These are phyloP conservation scores for Pycnonotus jocosus DNA, from an alignment of 2,113 vertebrate genomes.

Conservation along the genomic window DNA sequence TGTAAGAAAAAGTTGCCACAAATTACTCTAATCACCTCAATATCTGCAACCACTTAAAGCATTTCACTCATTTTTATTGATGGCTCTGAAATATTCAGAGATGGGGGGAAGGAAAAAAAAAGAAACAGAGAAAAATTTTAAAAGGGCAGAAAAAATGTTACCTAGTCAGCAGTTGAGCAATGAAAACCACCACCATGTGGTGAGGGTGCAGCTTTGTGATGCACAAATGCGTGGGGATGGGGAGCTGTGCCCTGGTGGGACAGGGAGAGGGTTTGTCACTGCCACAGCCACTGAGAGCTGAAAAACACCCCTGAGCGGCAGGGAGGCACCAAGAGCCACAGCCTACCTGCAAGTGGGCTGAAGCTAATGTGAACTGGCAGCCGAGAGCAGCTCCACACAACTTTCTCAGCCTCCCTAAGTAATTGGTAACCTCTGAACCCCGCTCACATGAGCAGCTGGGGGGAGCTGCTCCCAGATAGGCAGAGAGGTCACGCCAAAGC, in stretches of 20 bases:
- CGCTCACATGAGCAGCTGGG: slow-evolving; percentile 69
- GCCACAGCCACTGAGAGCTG: not conserved
- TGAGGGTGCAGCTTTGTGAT: not conserved
- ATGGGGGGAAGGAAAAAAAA: rapidly evolving
- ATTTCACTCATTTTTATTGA: not conserved
- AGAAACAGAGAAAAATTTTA: no score
- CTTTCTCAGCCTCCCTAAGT: slow-evolving; percentile 84
- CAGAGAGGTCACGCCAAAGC: slow-evolving; percentile 63
- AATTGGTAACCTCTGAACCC: slow-evolving; percentile 90
- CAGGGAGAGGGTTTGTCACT: not conserved
- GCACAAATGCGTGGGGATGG: rapidly evolving
- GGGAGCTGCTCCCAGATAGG: slow-evolving; percentile 57
- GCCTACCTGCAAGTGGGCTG: slow-evolving; percentile 75
- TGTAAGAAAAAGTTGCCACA: not conserved
- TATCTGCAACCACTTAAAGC: not conserved
- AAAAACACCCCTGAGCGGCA: not conserved
- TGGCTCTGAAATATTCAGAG: not conserved
- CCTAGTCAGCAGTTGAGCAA: not conserved
- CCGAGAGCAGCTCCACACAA: slow-evolving; percentile 76
- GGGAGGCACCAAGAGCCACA: slow-evolving; percentile 15
- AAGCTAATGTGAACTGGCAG: slow-evolving; percentile 84
- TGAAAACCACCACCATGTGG: not conserved
- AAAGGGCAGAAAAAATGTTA: not conserved
- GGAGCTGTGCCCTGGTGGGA: not conserved
- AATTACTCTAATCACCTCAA: not conserved